Evolutionary conservation across 2,797 vertebrate species (phyloP).

Genomic region (Alfaro cultratus): DNA sequence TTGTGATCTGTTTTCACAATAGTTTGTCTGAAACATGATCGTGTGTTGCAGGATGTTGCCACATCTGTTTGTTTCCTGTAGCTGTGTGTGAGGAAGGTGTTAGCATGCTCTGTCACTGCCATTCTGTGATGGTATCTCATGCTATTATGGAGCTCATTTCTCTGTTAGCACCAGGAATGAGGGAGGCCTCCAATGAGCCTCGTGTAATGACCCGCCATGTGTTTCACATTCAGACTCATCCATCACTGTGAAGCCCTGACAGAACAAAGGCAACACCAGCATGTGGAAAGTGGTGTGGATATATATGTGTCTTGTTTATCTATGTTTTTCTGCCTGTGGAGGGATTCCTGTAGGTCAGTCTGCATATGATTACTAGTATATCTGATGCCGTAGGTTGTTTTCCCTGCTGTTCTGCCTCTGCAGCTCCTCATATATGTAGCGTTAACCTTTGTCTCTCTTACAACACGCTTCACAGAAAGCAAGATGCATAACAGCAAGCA

Average conservation of each 20-base stretch:
- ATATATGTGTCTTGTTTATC: background rate
- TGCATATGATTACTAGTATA: background rate
- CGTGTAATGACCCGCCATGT: slow-evolving; percentile 60
- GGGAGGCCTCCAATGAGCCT: slow-evolving; percentile 27
- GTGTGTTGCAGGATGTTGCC: slow-evolving; percentile 5
- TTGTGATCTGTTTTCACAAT: slow-evolving; percentile 10
- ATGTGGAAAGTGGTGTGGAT: slow-evolving; percentile 7
- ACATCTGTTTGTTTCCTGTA: slow-evolving; percentile 20
- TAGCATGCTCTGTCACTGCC: slow-evolving; percentile 27
- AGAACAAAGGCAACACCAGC: slow-evolving; percentile 59
- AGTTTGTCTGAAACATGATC: slow-evolving; percentile 9
- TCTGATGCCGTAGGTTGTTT: background rate
- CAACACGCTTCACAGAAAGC: slow-evolving; percentile 50
- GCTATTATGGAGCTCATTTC: slow-evolving; percentile 34
- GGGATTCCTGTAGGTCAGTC: background rate
- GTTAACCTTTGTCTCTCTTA: slow-evolving; percentile 80
- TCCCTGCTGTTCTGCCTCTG: slow-evolving; percentile 17
- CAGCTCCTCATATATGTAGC: slow-evolving; percentile 61
- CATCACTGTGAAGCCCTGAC: slow-evolving; percentile 54
- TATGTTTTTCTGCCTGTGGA: slow-evolving; percentile 8
- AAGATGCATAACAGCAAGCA: slow-evolving; percentile 38
- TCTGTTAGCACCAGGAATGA: slow-evolving; percentile 45
- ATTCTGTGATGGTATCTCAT: slow-evolving; percentile 50
- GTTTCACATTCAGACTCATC: slow-evolving; percentile 55
- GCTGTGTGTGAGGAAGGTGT: slow-evolving; percentile 12